Evolutionary conservation across 2,113 vertebrate species (phyloP).

Genomic region (Chaenogobius annularis): DNA sequence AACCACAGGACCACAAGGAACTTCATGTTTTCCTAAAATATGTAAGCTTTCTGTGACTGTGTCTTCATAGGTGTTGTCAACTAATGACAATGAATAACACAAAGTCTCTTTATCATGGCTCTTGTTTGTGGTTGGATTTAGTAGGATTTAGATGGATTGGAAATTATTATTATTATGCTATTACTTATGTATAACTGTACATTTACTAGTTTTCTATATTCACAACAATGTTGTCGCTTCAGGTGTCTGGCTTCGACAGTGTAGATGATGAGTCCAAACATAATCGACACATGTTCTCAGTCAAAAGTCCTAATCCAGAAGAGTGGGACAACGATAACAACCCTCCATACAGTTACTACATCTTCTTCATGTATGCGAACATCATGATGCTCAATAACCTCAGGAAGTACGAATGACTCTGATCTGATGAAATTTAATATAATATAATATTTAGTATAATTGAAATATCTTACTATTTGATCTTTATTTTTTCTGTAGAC

Average conservation of each 20-base stretch:
- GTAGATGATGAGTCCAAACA: slow-evolving; percentile 97
- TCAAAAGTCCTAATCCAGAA: slow-evolving; percentile 89
- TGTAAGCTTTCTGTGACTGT: slow-evolving; percentile 71
- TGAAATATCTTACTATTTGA: not conserved
- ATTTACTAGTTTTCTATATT: not conserved
- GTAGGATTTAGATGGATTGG: not conserved
- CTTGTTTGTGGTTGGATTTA: not conserved
- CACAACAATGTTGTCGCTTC: not conserved
- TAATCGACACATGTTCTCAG: slow-evolving; percentile 91
- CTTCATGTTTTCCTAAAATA: slow-evolving; percentile 93
- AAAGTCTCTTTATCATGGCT: not conserved
- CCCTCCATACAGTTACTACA: slow-evolving; percentile 92
- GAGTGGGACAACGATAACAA: slow-evolving; percentile 86
- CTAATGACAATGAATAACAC: too few relatives aligned
- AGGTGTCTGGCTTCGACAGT: slow-evolving; percentile 95
- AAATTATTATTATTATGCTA: too few relatives aligned
- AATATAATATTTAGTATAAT: too few relatives aligned
- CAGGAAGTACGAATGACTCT: slow-evolving; percentile 80
- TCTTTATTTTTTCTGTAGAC: slow-evolving; percentile 69
- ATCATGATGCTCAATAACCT: slow-evolving; percentile 96
- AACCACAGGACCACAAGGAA: slow-evolving; percentile 86
- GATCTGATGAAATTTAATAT: not conserved
- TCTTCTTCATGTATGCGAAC: slow-evolving; percentile 95
- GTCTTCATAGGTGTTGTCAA: too few relatives aligned
- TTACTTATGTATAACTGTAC: not conserved